phyloP scores from a whole-genome alignment of 2,888 invertebrate genomes.

The Cerastis leucographa region DNA sequence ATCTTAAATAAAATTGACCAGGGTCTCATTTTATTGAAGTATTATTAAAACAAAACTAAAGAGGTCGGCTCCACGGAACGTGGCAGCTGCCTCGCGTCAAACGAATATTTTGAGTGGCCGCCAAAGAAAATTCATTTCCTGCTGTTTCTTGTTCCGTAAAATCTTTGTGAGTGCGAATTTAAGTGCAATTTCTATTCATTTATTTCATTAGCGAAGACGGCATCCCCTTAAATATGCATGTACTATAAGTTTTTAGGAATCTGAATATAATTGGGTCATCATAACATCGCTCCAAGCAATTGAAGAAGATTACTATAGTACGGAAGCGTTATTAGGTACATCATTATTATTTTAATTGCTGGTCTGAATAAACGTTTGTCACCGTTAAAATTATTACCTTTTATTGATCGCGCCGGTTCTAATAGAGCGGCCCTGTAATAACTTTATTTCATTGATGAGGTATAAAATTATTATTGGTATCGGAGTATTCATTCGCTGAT shows the following conservation, averaged over 20 bases:
- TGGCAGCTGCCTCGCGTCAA: conserved; percentile 67
- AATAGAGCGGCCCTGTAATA: conserved; percentile 33
- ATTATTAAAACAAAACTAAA: conserved; percentile 71
- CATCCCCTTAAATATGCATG: conserved; percentile 22
- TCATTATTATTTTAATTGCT: conserved; percentile 64
- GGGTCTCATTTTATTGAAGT: conserved; percentile 58
- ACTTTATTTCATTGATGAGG: conserved; percentile 46
- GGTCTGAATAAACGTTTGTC: conserved; percentile 53
- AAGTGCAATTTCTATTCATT: conserved; percentile 69
- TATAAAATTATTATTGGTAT: conserved; percentile 46
- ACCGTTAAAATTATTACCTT: conserved; percentile 58
- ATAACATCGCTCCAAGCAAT: conserved; percentile 20
- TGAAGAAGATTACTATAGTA: conserved; percentile 20
- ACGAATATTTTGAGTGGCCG: conserved; percentile 72
- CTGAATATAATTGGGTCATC: conserved; percentile 39
- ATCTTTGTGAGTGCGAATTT: conserved; percentile 64
- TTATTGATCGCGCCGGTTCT: conserved; percentile 52
- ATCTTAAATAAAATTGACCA: conserved; percentile 35
- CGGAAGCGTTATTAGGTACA: conserved; percentile 50
- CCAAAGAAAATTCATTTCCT: conserved; percentile 78
- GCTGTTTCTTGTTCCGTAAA: conserved; percentile 70
- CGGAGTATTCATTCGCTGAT: conserved; percentile 32
- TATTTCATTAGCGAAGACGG: conserved; percentile 55
- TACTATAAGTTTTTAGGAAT: conserved; percentile 19
- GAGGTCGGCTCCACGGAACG: conserved; percentile 59